Percentiles rank a stretch among this genome's conserved stretches.
Conservation (phyloP, 2,797 vertebrate species). For the Odontamblyopus lacepedii region DNA sequence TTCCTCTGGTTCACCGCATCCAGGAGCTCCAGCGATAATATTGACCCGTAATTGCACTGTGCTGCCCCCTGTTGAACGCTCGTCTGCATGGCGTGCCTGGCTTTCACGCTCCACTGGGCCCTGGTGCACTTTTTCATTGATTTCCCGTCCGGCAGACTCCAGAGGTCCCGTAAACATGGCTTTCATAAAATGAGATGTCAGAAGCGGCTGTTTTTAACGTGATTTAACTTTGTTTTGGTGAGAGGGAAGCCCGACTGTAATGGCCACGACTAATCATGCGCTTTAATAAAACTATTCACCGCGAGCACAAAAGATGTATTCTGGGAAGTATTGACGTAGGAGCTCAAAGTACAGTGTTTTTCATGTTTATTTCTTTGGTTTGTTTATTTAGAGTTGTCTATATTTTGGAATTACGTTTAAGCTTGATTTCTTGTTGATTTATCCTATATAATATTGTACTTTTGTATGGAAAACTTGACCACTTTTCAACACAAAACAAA, state of each 20-base stretch:
- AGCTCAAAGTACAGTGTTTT: background rate
- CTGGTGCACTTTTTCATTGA: conserved; percentile 21
- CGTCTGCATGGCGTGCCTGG: conserved; percentile 33
- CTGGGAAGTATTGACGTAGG: background rate
- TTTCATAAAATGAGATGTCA: background rate
- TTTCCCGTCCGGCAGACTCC: conserved; percentile 8
- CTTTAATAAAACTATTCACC: conserved; percentile 15
- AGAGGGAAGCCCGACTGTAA: conserved; percentile 4
- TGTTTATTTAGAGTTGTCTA: background rate
- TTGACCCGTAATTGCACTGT: conserved; percentile 61
- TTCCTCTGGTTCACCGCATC: conserved; percentile 30
- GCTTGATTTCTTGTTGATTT: background rate
- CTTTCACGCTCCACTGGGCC: conserved; percentile 9
- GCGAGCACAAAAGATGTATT: background rate
- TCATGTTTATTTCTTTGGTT: background rate
- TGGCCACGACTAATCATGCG: conserved; percentile 7
- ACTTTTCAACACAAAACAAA: too few species aligned
- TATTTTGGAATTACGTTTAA: background rate
- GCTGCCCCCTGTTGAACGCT: conserved; percentile 76
- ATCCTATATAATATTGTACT: background rate
- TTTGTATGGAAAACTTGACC: background rate
- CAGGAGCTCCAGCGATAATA: conserved; percentile 15
- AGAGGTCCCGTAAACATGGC: background rate
- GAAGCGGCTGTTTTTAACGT: conserved; percentile 3
- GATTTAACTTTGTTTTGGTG: background rate